These are phyloP conservation scores for Ciona savignyi DNA, from an alignment of 23 tunicate species.

Conservation along the genomic window DNA sequence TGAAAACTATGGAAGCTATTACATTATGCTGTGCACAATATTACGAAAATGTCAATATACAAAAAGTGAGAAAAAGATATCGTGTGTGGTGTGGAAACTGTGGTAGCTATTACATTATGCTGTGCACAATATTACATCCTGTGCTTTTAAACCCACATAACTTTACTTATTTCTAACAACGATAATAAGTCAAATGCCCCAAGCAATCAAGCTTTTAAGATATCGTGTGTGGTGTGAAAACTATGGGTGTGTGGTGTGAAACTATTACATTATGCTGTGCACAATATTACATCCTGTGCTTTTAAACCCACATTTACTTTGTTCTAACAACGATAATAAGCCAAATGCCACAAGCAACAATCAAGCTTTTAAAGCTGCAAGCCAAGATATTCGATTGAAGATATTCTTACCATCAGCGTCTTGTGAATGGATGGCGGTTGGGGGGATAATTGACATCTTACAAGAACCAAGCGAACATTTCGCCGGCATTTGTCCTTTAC, in stretches of 20 bases:
- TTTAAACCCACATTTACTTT: background rate
- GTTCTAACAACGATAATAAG: background rate
- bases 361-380: no score
- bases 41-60: no score
- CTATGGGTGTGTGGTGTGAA: background rate
- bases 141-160: no score
- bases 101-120: no score
- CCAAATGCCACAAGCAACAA: no score
- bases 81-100: no score
- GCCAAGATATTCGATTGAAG: background rate
- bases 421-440: slow-evolving; percentile 74
- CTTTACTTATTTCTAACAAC: background rate
- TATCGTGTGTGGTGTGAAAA: no score
- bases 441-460: slow-evolving; percentile 75
- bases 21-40: no score
- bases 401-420: slow-evolving; percentile 68
- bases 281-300: background rate
- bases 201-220: no score
- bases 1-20: no score
- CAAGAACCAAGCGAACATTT: slow-evolving; percentile 68
- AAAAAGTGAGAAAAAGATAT: no score
- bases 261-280: background rate
- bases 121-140: no score
- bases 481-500: slow-evolving; percentile 40
- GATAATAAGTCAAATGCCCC: background rate